Conservation (phyloP, 2,888 invertebrate species). For the Hydrotaea cyrtoneurina region DNA sequence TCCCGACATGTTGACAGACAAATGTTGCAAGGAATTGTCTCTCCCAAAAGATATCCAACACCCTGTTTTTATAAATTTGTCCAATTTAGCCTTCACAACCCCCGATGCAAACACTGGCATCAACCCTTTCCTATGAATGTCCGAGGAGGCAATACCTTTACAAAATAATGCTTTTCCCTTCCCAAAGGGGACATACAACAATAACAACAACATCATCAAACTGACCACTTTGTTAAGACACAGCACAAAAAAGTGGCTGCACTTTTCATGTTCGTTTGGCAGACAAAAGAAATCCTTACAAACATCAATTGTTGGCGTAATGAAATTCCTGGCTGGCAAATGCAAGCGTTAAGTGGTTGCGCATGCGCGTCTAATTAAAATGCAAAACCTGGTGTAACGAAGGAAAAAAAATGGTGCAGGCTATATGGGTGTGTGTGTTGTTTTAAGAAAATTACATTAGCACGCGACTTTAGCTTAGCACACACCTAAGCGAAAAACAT, state of each 20-base stretch:
- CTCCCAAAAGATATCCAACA: no score
- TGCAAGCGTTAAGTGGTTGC: slow-evolving; percentile 65
- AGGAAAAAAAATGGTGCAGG: no score
- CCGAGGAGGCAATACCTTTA: background rate
- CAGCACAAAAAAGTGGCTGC: background rate
- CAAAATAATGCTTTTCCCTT: background rate
- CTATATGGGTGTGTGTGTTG: background rate
- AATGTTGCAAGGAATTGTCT: no score
- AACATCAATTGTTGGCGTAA: background rate
- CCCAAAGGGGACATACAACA: no score
- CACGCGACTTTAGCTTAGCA: background rate
- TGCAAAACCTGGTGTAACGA: slow-evolving; percentile 23
- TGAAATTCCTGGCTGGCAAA: background rate
- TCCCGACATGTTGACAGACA: no score
- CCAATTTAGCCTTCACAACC: no score
- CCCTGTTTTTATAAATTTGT: no score
- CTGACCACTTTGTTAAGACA: background rate
- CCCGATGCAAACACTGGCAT: background rate
- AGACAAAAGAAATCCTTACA: slow-evolving; percentile 14
- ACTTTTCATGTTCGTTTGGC: background rate
- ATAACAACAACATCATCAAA: background rate
- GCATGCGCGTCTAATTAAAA: slow-evolving; percentile 62
- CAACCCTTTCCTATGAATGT: background rate
- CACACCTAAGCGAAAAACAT: background rate
- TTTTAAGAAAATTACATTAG: slow-evolving; percentile 27